Conservation (phyloP, 2,113 vertebrate species). For the Seriola dumerili region DNA sequence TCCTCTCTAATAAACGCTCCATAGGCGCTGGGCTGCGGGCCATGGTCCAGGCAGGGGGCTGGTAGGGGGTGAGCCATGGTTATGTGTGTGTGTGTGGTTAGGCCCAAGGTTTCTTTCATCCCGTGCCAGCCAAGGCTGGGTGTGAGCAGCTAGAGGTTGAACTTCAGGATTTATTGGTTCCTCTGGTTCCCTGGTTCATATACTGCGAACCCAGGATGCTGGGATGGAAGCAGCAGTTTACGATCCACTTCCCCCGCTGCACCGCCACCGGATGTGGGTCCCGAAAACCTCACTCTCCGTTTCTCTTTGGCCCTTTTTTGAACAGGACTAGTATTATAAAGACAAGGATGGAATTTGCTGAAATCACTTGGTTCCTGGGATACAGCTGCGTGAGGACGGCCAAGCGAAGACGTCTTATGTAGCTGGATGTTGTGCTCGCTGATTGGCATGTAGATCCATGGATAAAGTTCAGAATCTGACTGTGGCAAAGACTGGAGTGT, state of each 20-base stretch:
- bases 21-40: conserved; percentile 82
- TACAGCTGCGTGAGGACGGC: background rate
- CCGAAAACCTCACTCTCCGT: conserved; percentile 22
- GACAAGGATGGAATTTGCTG: conserved; percentile 11
- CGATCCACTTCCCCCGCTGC: conserved; percentile 74
- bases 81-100: conserved; percentile 87
- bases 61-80: conserved; percentile 69
- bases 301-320: conserved; percentile 8
- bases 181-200: conserved; percentile 76
- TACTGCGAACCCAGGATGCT: conserved; percentile 59
- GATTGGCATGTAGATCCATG: background rate
- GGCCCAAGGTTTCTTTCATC: conserved; percentile 81
- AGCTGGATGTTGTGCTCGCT: background rate
- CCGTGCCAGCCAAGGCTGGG: conserved; percentile 80
- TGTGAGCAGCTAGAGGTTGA: conserved; percentile 85
- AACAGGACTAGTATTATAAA: conserved; percentile 5
- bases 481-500: background rate
- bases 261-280: conserved; percentile 71
- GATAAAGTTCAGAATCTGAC: background rate
- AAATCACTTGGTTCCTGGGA: background rate
- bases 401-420: background rate
- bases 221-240: conserved; percentile 89
- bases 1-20: conserved; percentile 86
- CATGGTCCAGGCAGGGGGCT: conserved; percentile 74
- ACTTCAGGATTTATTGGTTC: conserved; percentile 87